A percentile compares a stretch with the other conserved stretches of the same genome.
These are phyloP conservation scores for Acleris sparsana DNA, from an alignment of 2,888 invertebrate genomes.

Conservation along the genomic window DNA sequence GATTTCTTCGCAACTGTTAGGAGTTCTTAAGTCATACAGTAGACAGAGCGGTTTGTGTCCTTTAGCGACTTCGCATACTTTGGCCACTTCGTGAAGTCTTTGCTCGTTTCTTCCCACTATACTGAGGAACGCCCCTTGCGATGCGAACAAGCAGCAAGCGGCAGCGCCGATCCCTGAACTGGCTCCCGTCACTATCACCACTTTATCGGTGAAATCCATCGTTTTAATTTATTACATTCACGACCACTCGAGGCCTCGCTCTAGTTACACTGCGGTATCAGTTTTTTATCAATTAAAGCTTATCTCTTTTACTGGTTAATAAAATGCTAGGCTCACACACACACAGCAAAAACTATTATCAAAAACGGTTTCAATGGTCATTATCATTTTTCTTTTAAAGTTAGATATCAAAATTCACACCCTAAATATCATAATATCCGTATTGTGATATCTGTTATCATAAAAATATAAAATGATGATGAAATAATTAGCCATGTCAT, in stretches of 20 bases:
- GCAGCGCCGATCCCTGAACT: conserved; percentile 35
- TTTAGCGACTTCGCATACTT: conserved; percentile 13
- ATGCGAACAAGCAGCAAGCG: conserved; percentile 27
- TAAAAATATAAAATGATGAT: too few species aligned
- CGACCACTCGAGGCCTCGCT: background rate
- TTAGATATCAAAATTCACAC: background rate
- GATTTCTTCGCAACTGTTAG: conserved; percentile 27
- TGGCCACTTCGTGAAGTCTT: conserved; percentile 19
- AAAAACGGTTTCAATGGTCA: background rate
- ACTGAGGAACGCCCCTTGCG: conserved; percentile 21
- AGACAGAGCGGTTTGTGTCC: conserved; percentile 22
- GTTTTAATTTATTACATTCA: background rate
- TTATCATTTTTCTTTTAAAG: background rate
- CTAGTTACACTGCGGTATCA: background rate
- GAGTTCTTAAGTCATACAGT: conserved; percentile 19
- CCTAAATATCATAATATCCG: too few species aligned
- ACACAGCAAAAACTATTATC: background rate
- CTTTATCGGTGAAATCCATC: conserved; percentile 36
- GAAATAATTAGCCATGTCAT: too few species aligned
- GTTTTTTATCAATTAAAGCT: background rate
- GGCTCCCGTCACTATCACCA: conserved; percentile 32
- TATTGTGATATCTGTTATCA: too few species aligned
- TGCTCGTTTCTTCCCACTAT: conserved; percentile 36
- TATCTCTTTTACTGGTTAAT: background rate
- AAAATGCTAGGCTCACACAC: too few species aligned